Base-by-base conservation (phyloP, 2,113 vertebrate genomes). In the Sprattus sprattus region DNA sequence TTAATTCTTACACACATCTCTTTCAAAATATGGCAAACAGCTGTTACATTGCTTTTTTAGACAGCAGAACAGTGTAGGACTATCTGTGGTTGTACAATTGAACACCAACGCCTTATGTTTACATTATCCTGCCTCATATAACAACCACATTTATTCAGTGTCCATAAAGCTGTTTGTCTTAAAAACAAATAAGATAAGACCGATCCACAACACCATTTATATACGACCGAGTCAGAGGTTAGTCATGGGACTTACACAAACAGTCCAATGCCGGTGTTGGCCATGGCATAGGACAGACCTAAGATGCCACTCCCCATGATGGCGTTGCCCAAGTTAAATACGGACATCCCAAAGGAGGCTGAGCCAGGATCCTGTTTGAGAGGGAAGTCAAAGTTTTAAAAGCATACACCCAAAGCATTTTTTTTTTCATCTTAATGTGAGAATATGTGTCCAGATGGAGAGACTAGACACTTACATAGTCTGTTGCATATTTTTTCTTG, bases 241-340 rank as follows among this genome's bases (percentile, higher is more conserved):
- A 20, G 22, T 64, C 0, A 45, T 80, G 28, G 28, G 94, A 97
- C 98, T 98, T 96, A 99, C 98, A 99, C 95, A 95, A 99, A 99
- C 44, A 99, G 96, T 89, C 96, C 97, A 91, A 99, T 99, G 92
- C 98, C 98, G 83, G 98, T 99, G 95, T 99, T 99, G 95, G 98
- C 98, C 98, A 99, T 99, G 91, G 98, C 98, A 92, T 95, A 99
- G 84, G 98, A 97, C 91, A 99, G 96, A 84, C 97, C 98, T 89
- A 99, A 96, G 91, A 99, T 99, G 89, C 98, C 98, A 88, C 98
- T 99, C 91, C 98, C 98, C 96, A 99, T 99, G 94, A 99, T 99
- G 93, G 97, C 98, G 92, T 99, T 99, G 91, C 98, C 97, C 93
- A 99, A 96, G 93, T 99, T 99, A 95, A 99, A 99, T 88, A 99